phyloP scores from a whole-genome alignment of 1,140 invertebrate species.

The Atta texana region DNA sequence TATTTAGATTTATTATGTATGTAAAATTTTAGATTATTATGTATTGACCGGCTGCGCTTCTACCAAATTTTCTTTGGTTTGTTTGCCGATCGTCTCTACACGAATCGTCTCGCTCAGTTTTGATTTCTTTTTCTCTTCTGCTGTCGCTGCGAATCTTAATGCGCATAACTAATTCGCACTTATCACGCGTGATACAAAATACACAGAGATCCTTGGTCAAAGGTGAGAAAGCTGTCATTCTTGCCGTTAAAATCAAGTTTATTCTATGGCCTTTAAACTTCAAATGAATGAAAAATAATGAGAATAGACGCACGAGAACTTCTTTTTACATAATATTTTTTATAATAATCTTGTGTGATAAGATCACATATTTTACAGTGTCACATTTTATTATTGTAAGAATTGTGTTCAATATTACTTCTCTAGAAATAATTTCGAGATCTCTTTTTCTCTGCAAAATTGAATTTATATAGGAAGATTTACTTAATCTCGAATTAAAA shows the following conservation, averaged over 20 bases:
- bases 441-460: not conserved
- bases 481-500: constrained; percentile 22
- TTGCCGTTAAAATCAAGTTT: constrained; percentile 32
- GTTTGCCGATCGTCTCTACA: constrained; percentile 40
- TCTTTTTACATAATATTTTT: not conserved
- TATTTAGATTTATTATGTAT: not conserved
- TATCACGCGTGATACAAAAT: not conserved
- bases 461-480: constrained; percentile 12
- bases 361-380: not conserved
- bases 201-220: not conserved
- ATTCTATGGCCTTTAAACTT: not conserved
- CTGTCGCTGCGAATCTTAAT: not conserved
- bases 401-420: not conserved
- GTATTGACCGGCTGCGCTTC: constrained; percentile 13
- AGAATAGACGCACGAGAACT: not conserved
- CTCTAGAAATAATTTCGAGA: not conserved
- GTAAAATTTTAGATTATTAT: constrained; percentile 2
- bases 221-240: constrained; percentile 16
- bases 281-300: not conserved
- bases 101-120: constrained; percentile 14
- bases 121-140: not conserved
- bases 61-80: constrained; percentile 16
- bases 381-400: not conserved
- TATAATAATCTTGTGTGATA: not conserved
- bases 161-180: constrained; percentile 26